Conservation (phyloP, 2,888 invertebrate genomes). For the Drosophila suboccidentalis region DNA sequence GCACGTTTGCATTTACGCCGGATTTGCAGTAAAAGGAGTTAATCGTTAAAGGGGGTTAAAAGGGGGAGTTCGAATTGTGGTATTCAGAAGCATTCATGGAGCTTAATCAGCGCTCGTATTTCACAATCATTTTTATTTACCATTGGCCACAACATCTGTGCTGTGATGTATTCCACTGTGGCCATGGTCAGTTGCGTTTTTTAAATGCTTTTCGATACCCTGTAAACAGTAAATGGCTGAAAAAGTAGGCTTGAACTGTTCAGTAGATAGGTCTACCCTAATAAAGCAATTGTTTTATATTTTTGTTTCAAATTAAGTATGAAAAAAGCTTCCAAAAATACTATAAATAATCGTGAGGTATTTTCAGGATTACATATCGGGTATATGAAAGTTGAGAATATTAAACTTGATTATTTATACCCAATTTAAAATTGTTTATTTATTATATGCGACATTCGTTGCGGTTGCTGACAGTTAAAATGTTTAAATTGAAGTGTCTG, state of each 20-base stretch:
- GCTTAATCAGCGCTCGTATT: slow-evolving; percentile 66
- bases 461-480: slow-evolving; percentile 52
- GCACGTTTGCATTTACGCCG: slow-evolving; percentile 44
- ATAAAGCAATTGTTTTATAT: too few relatives aligned
- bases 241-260: background rate
- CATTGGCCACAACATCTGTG: slow-evolving; percentile 47
- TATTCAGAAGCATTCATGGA: slow-evolving; percentile 51
- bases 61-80: slow-evolving; percentile 17
- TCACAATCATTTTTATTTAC: slow-evolving; percentile 48
- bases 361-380: background rate
- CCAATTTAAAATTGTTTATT: slow-evolving; percentile 27
- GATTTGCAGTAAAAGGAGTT: background rate
- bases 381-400: background rate
- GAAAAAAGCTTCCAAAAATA: too few relatives aligned
- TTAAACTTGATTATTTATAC: background rate
- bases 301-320: too few relatives aligned
- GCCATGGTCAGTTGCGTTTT: slow-evolving; percentile 25
- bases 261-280: background rate
- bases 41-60: too few relatives aligned
- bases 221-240: background rate
- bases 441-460: slow-evolving; percentile 26
- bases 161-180: slow-evolving; percentile 25
- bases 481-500: slow-evolving; percentile 47
- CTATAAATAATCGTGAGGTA: too few relatives aligned
- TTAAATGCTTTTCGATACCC: slow-evolving; percentile 30